These are phyloP conservation scores for Phymastichus coffea DNA, from an alignment of 1,140 invertebrate species.

Conservation along the genomic window DNA sequence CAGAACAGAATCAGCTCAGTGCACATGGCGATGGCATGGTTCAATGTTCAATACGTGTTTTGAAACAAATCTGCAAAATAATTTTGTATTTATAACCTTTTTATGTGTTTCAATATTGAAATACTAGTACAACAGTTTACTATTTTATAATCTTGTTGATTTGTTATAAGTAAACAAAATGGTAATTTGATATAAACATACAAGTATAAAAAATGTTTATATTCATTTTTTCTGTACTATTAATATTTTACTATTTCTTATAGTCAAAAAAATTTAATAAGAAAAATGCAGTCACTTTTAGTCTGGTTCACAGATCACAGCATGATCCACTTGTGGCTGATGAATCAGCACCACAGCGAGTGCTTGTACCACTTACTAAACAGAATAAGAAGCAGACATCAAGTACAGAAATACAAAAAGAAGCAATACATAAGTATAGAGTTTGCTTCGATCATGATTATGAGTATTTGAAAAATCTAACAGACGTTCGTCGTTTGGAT, in stretches of 20 bases:
- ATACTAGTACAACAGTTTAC: too few species aligned
- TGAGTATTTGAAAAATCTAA: slow-evolving; percentile 92
- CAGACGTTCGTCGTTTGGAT: slow-evolving; percentile 62
- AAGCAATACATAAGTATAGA: slow-evolving; percentile 88
- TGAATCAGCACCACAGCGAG: slow-evolving; percentile 83
- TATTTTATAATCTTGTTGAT: too few species aligned
- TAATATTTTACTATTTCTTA: not conserved
- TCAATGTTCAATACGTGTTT: too few species aligned
- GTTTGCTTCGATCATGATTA: slow-evolving; percentile 96
- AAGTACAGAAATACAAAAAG: slow-evolving; percentile 61
- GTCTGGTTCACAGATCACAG: slow-evolving; percentile 89
- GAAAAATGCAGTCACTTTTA: slow-evolving; percentile 88
- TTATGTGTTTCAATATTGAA: too few species aligned
- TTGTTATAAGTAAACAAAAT: too few species aligned
- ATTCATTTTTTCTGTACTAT: slow-evolving; percentile 45
- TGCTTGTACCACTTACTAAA: slow-evolving; percentile 65
- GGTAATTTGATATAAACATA: too few species aligned
- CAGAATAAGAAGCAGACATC: slow-evolving; percentile 29
- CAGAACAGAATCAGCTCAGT: too few species aligned
- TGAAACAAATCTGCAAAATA: too few species aligned
- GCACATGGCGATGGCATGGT: too few species aligned
- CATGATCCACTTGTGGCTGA: slow-evolving; percentile 87
- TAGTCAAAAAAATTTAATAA: slow-evolving; percentile 79
- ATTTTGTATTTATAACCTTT: too few species aligned
- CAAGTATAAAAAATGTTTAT: slow-evolving; percentile 3